A percentile compares a stretch with the other conserved stretches of the same genome.
These are phyloP conservation scores for Drosophila carrolli DNA, from an alignment of 1,140 invertebrate genomes.

Conservation along the genomic window DNA sequence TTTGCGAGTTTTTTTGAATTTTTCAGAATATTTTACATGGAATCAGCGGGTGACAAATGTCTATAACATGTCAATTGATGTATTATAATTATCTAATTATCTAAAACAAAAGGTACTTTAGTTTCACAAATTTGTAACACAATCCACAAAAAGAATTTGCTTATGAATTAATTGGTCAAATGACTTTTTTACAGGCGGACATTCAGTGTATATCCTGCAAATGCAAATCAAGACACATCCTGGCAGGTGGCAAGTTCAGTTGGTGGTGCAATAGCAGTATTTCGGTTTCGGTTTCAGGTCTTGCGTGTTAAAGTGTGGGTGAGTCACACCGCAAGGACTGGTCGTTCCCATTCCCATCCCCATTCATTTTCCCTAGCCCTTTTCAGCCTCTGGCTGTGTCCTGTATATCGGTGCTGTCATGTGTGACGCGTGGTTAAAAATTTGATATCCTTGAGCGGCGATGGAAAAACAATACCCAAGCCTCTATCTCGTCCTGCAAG, in stretches of 20 bases:
- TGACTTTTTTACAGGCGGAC: too few species aligned
- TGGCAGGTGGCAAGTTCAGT: slow-evolving; percentile 15
- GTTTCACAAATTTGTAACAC: background rate
- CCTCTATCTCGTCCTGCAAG: background rate
- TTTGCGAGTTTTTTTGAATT: too few species aligned
- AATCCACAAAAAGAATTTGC: background rate
- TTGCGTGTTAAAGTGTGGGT: slow-evolving; percentile 29
- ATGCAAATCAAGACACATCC: slow-evolving; percentile 21
- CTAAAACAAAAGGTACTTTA: too few species aligned
- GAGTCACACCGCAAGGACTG: slow-evolving; percentile 29
- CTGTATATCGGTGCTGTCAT: slow-evolving; percentile 45
- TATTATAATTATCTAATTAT: too few species aligned
- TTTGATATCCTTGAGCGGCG: slow-evolving; percentile 77
- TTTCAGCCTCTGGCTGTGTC: background rate
- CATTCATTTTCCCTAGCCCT: background rate
- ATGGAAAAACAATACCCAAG: slow-evolving; percentile 35
- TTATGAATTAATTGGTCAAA: background rate
- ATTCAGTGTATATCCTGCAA: background rate
- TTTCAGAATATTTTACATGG: too few species aligned
- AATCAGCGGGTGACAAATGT: too few species aligned
- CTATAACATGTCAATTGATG: too few species aligned
- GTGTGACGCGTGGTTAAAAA: slow-evolving; percentile 80
- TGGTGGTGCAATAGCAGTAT: slow-evolving; percentile 13
- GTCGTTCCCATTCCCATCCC: background rate
- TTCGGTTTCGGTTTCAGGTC: slow-evolving; percentile 35